Evolutionary conservation across 2,888 invertebrate species (phyloP).

Genomic region (Cheilosia urbana): DNA sequence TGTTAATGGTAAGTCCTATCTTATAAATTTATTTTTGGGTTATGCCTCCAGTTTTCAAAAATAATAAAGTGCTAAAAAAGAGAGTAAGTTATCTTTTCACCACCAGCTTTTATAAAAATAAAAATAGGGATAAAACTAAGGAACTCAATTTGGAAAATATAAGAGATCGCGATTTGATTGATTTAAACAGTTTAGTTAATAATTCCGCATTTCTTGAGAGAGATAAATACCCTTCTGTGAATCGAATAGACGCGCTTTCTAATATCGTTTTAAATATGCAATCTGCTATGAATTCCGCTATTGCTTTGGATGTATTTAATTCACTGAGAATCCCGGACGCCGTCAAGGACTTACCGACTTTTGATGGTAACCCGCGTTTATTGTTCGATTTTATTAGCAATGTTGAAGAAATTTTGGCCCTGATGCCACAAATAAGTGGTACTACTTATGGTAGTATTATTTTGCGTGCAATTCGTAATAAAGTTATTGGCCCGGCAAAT

Average conservation of each 20-base stretch:
- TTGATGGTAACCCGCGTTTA: constrained; percentile 36
- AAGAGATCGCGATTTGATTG: neutral
- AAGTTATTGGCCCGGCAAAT: constrained; percentile 53
- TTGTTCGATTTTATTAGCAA: constrained; percentile 43
- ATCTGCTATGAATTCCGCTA: neutral
- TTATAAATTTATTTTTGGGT: neutral
- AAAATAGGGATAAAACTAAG: neutral
- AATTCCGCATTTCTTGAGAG: neutral
- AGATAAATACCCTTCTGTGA: neutral
- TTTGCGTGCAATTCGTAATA: constrained; percentile 43
- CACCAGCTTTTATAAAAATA: neutral
- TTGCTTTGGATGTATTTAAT: constrained; percentile 14
- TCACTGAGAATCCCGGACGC: constrained; percentile 41
- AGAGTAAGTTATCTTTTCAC: neutral
- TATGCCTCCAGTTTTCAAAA: neutral
- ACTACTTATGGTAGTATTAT: constrained; percentile 16
- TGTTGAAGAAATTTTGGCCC: constrained; percentile 33
- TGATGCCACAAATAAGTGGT: constrained; percentile 13
- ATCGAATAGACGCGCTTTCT: neutral
- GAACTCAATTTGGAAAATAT: neutral
- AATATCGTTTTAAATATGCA: neutral
- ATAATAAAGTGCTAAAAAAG: neutral
- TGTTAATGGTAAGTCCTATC: neutral
- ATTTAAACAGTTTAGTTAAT: neutral
- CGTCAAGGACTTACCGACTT: constrained; percentile 31